Evolutionary conservation across 2,888 invertebrate species (phyloP), one percentile per base, ranked within the genome.

Genomic region (Agrotis puta): DNA sequence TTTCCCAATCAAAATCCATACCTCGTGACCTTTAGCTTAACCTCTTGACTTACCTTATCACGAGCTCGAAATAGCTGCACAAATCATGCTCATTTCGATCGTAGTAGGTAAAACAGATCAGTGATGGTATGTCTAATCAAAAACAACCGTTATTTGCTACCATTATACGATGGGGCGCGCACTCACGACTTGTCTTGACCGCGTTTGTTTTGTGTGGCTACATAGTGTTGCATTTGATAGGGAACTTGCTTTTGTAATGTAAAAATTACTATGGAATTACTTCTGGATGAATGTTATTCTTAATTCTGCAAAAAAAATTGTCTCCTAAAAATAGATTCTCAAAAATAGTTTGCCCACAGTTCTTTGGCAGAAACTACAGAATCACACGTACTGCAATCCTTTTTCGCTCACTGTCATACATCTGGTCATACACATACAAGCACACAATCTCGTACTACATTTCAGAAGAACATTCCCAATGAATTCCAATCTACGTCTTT

Each of bases 61-160:
- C 54, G 24, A 63, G 7, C 3, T n/a, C 48, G 27, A 64, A 77
- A 27, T 51, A 51, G 11, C 59, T 61, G 2, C 6, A 78, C 71
- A 63, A 79, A 72, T 83, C 61, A 79, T 68, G 63, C 53, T 6
- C 39, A 80, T 69, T 74, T 64, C 13, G n/a, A 63, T 20, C 14
- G 57, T 64, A 67, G 70, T 78, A 62, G 79, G 64, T 69, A 58
- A 81, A 83, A 69, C 69, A 77, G 82, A 84, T 77, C 84, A 73
- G 51, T 33, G 51, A 50, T 68, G 70, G 74, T 74, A 74, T 84
- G 68, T 78, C 67, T 78, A 83, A 81, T 86, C 75, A 85, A 66
- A 84, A 72, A 16, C 14, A 39, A 47, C 83, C 74, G 84, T 84
- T 83, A 73, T 69, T 66, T 58, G 70, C 69, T 77, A 67, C 70